phyloP scores from a whole-genome alignment of 30 jellyfish, hydroid and myxozoan species.

The Aurelia sp. region DNA sequence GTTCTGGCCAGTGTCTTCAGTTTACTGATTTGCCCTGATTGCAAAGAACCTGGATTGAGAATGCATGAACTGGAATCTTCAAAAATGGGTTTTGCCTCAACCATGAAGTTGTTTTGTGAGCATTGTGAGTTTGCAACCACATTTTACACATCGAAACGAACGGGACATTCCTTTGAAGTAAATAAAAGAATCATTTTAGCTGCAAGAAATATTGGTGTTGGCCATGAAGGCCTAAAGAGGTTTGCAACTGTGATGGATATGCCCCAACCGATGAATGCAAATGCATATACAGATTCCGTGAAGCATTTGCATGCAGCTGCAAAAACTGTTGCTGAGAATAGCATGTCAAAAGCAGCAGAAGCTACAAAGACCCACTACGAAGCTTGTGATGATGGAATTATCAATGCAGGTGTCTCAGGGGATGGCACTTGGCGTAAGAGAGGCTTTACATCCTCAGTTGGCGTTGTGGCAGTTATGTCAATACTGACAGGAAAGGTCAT shows the following conservation, averaged over 20 bases:
- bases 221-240: conserved; percentile 11
- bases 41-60: background rate
- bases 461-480: conserved; percentile 22
- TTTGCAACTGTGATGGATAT: conserved; percentile 26
- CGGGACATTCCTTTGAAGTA: conserved; percentile 28
- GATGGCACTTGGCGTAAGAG: conserved; percentile 64
- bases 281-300: conserved; percentile 7
- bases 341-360: conserved; percentile 30
- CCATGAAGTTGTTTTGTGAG: background rate
- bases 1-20: background rate
- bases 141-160: background rate
- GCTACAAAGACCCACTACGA: conserved; percentile 4
- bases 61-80: background rate
- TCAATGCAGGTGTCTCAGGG: conserved; percentile 14
- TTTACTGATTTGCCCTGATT: background rate
- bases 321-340: conserved; percentile 4
- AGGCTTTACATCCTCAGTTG: conserved; percentile 38
- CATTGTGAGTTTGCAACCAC: background rate
- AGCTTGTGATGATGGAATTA: background rate
- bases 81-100: background rate
- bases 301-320: background rate
- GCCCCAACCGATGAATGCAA: conserved; percentile 18
- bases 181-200: conserved; percentile 9
- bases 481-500: conserved; percentile 36
- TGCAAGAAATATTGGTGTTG: conserved; percentile 29